Base-by-base conservation (phyloP, 2,797 vertebrate genomes). In the Paguma larvata region DNA sequence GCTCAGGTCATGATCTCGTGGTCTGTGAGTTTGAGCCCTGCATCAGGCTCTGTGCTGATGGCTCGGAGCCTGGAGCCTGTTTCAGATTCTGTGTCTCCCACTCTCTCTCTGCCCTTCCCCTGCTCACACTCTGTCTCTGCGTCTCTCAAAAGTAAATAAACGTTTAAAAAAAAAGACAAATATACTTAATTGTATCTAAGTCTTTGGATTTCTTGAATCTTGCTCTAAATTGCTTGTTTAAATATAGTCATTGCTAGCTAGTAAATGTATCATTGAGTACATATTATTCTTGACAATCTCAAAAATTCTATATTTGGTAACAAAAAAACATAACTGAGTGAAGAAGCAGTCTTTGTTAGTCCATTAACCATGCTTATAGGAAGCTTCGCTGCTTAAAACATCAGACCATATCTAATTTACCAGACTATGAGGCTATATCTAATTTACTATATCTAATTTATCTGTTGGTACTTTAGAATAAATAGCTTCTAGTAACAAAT, bases 271-370 rank as follows among this genome's bases (percentile, higher is more conserved):
- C 91, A 77, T 62, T 59, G 38, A 67, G 46, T 65, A 48, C 41
- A 79, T 51, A 62, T 92, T 92, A 89, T 73, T 93, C 59, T 72
- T 82, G 18, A 95, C 80, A 89, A 83, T 53, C 87, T 75, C 67
- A 92, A 82, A 62, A 12, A 46, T 70, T 95, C 62, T 95, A 53
- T 48, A 85, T 94, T 91, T 86, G 34, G 70, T 82, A 16, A 56
- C 67, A 95, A 85, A 95, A 85, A 67, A 65, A 56, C 78, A 48
- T 68, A 38, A 85, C 67, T 68, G 11, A 91, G 38, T 75, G 38
- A 27, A 92, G 92, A 86, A n/a, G 11, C 32, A 63, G 13, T 91
- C 46, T 92, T 89, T 56, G 48, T 90, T 68, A 65, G 38, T 91
- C 70, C 32, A 38, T 30, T 63, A 93, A 75, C 44, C 51, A 63